phyloP scores from a whole-genome alignment of 1,140 invertebrate genomes.

The Neoseiulus cucumeris region DNA sequence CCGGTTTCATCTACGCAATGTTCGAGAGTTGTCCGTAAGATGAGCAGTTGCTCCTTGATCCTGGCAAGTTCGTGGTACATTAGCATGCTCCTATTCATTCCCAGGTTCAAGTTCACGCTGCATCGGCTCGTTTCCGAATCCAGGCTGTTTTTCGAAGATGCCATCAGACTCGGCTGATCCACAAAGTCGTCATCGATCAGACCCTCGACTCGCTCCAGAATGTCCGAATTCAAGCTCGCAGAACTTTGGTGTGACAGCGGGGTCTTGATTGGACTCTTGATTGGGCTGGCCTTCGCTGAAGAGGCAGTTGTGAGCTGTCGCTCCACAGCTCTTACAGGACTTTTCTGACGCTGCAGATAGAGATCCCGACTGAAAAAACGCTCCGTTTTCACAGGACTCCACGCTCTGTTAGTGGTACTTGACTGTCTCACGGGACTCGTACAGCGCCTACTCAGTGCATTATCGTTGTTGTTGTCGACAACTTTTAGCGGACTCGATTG shows the following conservation, averaged over 20 bases:
- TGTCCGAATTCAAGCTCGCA: neutral
- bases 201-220: neutral
- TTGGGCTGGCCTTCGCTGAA: neutral
- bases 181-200: constrained; percentile 7
- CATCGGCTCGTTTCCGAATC: neutral
- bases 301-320: neutral
- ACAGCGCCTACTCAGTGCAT: too few relatives aligned
- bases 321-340: neutral
- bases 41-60: constrained; percentile 5
- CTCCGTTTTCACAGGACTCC: constrained; percentile 8
- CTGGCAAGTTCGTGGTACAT: constrained; percentile 1
- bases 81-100: constrained; percentile 9
- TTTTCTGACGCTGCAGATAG: neutral
- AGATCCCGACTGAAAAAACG: constrained; percentile 2
- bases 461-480: too few relatives aligned
- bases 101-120: neutral
- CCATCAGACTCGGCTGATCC: neutral
- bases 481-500: neutral
- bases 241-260: constrained; percentile 1
- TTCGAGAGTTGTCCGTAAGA: neutral
- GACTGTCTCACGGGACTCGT: too few relatives aligned
- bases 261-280: neutral
- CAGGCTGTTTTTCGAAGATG: neutral
- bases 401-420: neutral
- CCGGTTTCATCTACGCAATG: neutral